Conservation (phyloP, 2,113 vertebrate genomes). For the Bos indicus region DNA sequence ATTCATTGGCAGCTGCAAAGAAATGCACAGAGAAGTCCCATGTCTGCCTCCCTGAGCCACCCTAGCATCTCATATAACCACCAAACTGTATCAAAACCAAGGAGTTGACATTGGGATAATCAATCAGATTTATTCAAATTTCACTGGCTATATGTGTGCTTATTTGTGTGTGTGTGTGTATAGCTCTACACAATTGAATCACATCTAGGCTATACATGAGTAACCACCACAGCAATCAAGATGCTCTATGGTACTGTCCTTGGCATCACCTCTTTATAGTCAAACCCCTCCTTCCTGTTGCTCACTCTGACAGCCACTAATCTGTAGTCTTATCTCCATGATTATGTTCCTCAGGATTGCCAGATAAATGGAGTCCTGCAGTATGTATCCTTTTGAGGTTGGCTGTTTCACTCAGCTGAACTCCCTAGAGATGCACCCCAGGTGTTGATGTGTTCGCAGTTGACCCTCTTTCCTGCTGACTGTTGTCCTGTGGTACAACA, state of each 20-base stretch:
- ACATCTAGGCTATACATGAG: background rate
- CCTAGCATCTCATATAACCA: background rate
- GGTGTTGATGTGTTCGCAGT: too few relatives aligned
- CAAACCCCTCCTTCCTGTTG: background rate
- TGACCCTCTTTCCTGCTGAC: background rate
- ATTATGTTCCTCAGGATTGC: background rate
- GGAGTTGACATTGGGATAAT: too few relatives aligned
- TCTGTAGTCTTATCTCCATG: background rate
- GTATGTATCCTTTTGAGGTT: background rate
- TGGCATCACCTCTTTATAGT: background rate
- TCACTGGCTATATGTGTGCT: background rate
- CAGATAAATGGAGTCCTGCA: too few relatives aligned
- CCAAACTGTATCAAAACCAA: background rate
- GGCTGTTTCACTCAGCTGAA: background rate
- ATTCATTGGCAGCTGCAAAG: background rate
- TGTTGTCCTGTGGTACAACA: background rate
- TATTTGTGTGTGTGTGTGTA: background rate
- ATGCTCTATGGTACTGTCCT: background rate
- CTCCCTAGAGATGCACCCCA: background rate
- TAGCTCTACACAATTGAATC: background rate
- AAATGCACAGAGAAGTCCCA: background rate
- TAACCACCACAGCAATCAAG: background rate
- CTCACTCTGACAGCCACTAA: background rate
- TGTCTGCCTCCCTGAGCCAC: too few relatives aligned
- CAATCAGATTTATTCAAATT: background rate